Base-by-base conservation (phyloP, 2,113 vertebrate genomes). In the Motacilla alba region DNA sequence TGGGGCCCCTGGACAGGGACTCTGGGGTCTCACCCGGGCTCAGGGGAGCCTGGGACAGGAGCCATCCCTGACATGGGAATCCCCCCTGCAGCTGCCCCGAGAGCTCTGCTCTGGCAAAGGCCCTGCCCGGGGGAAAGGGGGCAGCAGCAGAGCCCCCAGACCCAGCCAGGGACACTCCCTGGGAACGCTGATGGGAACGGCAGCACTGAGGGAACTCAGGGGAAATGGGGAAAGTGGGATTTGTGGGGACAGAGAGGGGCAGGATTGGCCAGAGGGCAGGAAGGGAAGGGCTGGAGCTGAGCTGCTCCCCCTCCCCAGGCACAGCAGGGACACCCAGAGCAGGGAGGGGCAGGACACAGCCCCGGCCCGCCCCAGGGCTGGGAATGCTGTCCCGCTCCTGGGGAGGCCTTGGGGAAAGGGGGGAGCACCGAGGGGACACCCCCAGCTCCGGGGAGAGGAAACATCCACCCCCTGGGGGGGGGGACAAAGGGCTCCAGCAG, bases 101-200 rank as follows among this genome's bases (percentile, higher is more conserved):
- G 73, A 33, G 15, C 19, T 17, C 33, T 3, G 11, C 1, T 2
- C 2, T 0, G 10, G 56, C 4, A 20, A 9, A 81, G 58, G 23
- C 56, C 24, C 28, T 21, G 27, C 53, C 6, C 1, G 18, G 33
- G 15, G 5, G 4, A 18, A 14, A 5, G 0, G 3, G 12, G 39
- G 68, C 2, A 37, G 43, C 35, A 5, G 17, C 15, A 41, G 52
- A 50, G 17, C 3, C 27, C 28, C 14, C 46, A 8, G 41, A 6
- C 1, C 30, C 66, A 41, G 30, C 74, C 0, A 0, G 0, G 19
- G n/a, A 10, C 2, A 0, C 3, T 41, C 30, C 84, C 47, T 5
- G 33, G 39, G 33, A 68, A 1, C 62, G 12, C 31, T 0, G 7
- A 1, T 0, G 16, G 64, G 24, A n/a, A 12, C 15, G 0, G 10